Evolutionary conservation across 2,888 invertebrate genomes (phyloP).

Genomic region (Oscheius myriophilus): DNA sequence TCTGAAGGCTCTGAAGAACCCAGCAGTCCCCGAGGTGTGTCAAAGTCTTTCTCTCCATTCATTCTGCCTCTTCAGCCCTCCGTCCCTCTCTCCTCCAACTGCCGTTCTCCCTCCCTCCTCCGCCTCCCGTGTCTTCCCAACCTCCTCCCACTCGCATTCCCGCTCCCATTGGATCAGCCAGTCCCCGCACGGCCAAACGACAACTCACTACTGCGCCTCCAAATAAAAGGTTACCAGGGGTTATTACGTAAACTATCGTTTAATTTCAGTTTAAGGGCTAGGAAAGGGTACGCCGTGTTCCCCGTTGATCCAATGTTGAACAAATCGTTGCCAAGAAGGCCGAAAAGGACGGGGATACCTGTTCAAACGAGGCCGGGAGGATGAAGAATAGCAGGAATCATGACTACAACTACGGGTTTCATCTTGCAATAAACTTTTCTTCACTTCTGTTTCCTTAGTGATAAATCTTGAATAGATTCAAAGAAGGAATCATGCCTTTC

Average conservation of each 20-base stretch:
- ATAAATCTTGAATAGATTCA: too few species aligned
- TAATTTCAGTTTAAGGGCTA: conserved; percentile 37
- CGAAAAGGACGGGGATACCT: conserved; percentile 20
- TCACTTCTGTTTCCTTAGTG: too few species aligned
- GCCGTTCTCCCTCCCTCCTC: conserved; percentile 26
- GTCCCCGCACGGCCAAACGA: conserved; percentile 9
- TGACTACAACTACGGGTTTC: too few species aligned
- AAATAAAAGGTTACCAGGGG: not conserved
- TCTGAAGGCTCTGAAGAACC: conserved; percentile 22
- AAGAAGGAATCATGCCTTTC: too few species aligned
- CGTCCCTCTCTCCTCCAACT: conserved; percentile 41
- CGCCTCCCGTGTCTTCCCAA: conserved; percentile 22
- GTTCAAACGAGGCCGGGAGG: too few species aligned
- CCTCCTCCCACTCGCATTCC: conserved; percentile 29
- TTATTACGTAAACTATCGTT: too few species aligned
- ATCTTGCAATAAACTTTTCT: too few species aligned
- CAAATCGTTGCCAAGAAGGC: conserved; percentile 56
- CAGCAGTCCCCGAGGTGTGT: conserved; percentile 21
- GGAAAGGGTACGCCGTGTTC: conserved; percentile 62
- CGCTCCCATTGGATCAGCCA: conserved; percentile 23
- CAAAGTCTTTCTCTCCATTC: not conserved
- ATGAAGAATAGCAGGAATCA: too few species aligned
- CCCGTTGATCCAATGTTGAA: conserved; percentile 60
- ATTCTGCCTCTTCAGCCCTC: not conserved
- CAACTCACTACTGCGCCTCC: conserved; percentile 1